A percentile compares a stretch with the other conserved stretches of the same genome.
phyloP scores from a whole-genome alignment of 2,113 vertebrate species.

The Pseudorasbora parva region DNA sequence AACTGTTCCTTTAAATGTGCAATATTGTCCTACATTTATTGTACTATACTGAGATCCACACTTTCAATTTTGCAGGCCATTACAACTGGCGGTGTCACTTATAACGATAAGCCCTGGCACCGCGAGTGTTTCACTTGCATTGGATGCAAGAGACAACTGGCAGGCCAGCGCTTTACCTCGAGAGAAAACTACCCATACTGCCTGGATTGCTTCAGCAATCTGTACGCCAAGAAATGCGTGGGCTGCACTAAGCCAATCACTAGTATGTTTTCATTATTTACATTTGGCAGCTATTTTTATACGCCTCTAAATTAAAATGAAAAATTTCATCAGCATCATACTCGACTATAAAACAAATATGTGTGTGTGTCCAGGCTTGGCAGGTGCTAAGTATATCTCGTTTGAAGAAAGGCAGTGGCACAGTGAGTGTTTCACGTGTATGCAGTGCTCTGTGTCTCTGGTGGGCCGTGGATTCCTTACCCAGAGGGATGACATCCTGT shows the following conservation, averaged over 20 bases:
- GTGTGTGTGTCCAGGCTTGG: constrained; percentile 83
- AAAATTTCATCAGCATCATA: neutral
- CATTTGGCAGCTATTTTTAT: constrained; percentile 16
- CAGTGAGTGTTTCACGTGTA: constrained; percentile 94
- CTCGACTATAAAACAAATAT: constrained; percentile 54
- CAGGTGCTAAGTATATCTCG: constrained; percentile 95
- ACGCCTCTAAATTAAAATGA: neutral
- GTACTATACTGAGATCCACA: neutral
- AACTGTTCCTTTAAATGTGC: neutral
- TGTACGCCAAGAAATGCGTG: constrained; percentile 96
- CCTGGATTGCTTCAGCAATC: constrained; percentile 91
- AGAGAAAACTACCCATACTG: constrained; percentile 93
- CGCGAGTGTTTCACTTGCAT: constrained; percentile 95
- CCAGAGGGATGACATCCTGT: constrained; percentile 81
- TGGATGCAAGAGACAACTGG: constrained; percentile 90
- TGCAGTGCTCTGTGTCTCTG: constrained; percentile 90
- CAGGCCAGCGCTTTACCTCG: constrained; percentile 94
- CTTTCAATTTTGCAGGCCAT: constrained; percentile 80
- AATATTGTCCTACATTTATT: neutral
- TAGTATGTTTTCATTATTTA: constrained; percentile 77
- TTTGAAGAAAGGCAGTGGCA: constrained; percentile 99
- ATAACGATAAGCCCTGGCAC: constrained; percentile 96
- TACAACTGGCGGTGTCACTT: constrained; percentile 93
- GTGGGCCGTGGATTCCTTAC: constrained; percentile 94
- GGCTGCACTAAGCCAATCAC: constrained; percentile 94